These are phyloP conservation scores for Triops longicaudatus DNA, from an alignment of 1,140 invertebrate species.

Conservation along the genomic window DNA sequence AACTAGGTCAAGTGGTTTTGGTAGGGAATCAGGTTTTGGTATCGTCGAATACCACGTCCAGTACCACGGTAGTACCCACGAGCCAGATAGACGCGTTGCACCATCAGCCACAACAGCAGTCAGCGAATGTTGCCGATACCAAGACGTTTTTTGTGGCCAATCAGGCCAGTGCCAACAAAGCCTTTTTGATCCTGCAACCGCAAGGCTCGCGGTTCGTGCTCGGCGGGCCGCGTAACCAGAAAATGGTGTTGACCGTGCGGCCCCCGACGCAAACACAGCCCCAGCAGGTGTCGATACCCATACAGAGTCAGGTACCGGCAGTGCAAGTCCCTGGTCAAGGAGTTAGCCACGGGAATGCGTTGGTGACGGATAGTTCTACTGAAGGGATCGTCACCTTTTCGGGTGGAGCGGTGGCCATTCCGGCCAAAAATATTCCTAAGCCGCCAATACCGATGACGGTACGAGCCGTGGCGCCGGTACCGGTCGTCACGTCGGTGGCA, in stretches of 20 bases:
- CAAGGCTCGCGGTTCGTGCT: conserved; percentile 53
- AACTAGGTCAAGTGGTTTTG: not conserved
- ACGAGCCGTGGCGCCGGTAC: conserved; percentile 36
- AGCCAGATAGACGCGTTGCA: not conserved
- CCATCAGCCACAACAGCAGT: not conserved
- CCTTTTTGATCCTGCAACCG: conserved; percentile 61
- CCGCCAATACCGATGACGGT: conserved; percentile 27
- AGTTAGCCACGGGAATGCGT: no score
- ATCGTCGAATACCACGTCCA: not conserved
- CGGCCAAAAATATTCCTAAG: conserved; percentile 21
- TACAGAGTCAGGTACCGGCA: no score
- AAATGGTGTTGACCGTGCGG: conserved; percentile 45
- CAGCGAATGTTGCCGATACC: conserved; percentile 31
- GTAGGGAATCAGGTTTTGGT: not conserved
- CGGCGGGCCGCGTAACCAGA: conserved; percentile 52
- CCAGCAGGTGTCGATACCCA: not conserved
- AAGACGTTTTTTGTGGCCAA: conserved; percentile 54
- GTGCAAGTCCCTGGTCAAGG: no score
- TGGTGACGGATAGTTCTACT: conserved; percentile 2
- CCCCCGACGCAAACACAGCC: not conserved
- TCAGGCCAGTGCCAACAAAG: conserved; percentile 54
- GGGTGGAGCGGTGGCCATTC: conserved; percentile 24
- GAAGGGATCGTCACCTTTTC: conserved; percentile 27
- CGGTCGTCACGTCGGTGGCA: conserved; percentile 31
- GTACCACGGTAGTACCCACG: not conserved